These are phyloP conservation scores for Urocolius indicus DNA, from an alignment of 2,113 vertebrate genomes.

Conservation along the genomic window DNA sequence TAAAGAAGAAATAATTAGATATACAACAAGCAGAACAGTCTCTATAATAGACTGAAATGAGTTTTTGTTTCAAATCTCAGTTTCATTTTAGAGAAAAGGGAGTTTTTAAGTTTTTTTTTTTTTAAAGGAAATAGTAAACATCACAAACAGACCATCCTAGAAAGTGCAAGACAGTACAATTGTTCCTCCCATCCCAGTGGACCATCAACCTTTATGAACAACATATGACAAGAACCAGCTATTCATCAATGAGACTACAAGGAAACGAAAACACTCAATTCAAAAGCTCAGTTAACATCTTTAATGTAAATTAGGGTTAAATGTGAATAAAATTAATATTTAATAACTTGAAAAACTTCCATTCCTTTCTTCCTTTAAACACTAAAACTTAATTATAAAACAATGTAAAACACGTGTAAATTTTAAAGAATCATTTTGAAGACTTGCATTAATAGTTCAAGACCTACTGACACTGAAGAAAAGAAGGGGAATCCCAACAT, in stretches of 20 bases:
- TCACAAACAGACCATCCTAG: conserved; percentile 29
- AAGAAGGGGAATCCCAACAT: conserved; percentile 46
- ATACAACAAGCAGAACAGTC: background rate
- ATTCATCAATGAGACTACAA: conserved; percentile 65
- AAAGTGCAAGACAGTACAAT: conserved; percentile 46
- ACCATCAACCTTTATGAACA: conserved; percentile 54
- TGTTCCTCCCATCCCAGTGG: conserved; percentile 57
- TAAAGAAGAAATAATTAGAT: background rate
- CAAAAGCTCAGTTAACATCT: conserved; percentile 64
- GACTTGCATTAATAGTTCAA: conserved; percentile 52
- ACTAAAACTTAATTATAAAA: conserved; percentile 64
- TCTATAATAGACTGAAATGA: background rate
- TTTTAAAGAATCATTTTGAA: conserved; percentile 62
- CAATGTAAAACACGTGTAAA: conserved; percentile 71
- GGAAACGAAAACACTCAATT: conserved; percentile 58
- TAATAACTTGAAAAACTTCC: conserved; percentile 56
- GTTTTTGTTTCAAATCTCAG: background rate
- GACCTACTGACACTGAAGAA: conserved; percentile 35
- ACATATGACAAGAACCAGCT: conserved; percentile 65
- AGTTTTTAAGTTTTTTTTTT: background rate
- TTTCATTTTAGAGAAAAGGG: conserved; percentile 17
- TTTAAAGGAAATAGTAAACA: conserved; percentile 47
- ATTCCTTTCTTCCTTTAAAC: conserved; percentile 58
- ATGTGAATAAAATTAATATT: conserved; percentile 71
- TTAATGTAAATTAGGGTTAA: conserved; percentile 75